A percentile compares a stretch with the other conserved stretches of the same genome.
phyloP scores from a whole-genome alignment of 2,797 vertebrate genomes.

The Ceyx erithaca region DNA sequence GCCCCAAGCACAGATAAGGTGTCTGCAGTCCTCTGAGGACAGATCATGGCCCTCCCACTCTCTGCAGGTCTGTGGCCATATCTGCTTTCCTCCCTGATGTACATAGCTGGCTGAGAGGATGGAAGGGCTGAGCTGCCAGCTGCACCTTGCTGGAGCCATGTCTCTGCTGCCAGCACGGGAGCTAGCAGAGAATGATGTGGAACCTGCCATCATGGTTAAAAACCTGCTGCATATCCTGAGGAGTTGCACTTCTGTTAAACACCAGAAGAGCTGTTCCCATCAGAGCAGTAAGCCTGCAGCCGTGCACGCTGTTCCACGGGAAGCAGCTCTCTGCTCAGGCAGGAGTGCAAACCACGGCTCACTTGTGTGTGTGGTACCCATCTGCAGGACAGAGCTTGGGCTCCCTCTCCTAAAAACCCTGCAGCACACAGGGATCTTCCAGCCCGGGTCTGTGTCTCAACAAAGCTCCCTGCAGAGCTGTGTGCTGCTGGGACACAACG shows the following conservation, averaged over 20 bases:
- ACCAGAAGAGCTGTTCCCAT: not conserved
- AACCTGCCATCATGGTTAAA: not conserved
- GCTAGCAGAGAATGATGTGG: not conserved
- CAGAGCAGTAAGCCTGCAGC: not conserved
- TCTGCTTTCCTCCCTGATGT: not conserved
- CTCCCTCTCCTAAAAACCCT: not conserved
- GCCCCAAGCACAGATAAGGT: not conserved
- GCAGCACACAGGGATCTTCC: not conserved
- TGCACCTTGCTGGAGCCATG: fast-evolving
- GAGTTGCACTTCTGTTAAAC: not conserved
- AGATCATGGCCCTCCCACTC: not conserved
- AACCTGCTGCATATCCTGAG: not conserved
- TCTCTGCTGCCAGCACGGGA: not conserved
- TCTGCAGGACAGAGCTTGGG: not conserved
- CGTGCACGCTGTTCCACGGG: not conserved
- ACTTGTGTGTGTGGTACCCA: not conserved
- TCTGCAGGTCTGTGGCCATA: not conserved
- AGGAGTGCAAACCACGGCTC: not conserved
- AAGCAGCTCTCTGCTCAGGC: not conserved
- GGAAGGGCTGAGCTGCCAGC: not conserved
- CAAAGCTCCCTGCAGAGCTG: not conserved
- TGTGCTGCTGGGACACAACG: not conserved
- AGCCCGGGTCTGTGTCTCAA: not conserved
- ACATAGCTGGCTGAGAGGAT: not conserved
- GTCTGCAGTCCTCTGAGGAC: not conserved